Conservation (phyloP, 2,113 vertebrate species). For the Catharus bicknelli region DNA sequence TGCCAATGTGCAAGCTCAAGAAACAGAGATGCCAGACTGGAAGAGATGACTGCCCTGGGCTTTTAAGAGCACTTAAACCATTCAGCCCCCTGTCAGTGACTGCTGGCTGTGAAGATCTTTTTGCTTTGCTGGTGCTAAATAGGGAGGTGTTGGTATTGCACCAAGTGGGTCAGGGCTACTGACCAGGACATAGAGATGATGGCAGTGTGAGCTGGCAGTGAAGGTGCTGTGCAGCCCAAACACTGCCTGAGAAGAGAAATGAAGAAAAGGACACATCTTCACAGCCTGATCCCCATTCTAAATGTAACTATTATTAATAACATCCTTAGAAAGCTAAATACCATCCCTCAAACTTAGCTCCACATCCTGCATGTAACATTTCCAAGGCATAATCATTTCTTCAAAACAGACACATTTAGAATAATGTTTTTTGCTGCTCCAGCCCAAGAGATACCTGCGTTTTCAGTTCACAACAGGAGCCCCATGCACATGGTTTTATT, state of each 20-base stretch:
- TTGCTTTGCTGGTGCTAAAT: background rate
- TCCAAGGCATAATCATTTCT: background rate
- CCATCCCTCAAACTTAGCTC: background rate
- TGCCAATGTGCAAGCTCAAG: background rate
- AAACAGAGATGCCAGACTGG: slow-evolving; percentile 6
- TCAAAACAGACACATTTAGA: background rate
- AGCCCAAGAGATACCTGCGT: background rate
- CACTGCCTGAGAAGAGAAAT: background rate
- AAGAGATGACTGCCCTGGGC: background rate
- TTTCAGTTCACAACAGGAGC: background rate
- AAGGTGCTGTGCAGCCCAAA: background rate
- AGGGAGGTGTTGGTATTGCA: background rate
- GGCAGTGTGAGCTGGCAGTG: background rate
- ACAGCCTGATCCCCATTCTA: background rate
- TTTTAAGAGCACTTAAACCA: background rate
- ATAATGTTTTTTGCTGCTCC: background rate
- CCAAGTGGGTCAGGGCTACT: background rate
- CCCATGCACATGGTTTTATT: background rate
- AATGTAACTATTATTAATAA: background rate
- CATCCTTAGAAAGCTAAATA: background rate
- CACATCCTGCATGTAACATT: background rate
- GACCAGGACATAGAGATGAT: accelerated
- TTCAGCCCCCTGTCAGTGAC: background rate
- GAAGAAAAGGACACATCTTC: background rate
- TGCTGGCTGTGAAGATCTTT: background rate